These are phyloP conservation scores for Microchrysa polita DNA, from an alignment of 2,888 invertebrate genomes.

Conservation along the genomic window DNA sequence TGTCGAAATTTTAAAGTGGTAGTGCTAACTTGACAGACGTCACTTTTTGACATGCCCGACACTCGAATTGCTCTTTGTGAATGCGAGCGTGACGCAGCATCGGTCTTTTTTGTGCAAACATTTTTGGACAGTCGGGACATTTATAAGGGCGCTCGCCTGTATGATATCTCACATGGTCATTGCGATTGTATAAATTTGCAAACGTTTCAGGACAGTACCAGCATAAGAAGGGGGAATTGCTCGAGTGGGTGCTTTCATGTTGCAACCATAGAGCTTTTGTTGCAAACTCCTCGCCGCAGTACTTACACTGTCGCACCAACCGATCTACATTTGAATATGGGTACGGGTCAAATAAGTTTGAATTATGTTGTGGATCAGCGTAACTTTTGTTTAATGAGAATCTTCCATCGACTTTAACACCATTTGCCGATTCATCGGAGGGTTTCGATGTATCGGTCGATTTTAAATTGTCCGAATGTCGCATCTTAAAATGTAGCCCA, in stretches of 20 bases:
- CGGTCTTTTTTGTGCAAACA: conserved; percentile 45
- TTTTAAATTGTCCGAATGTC: not conserved
- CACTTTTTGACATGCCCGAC: conserved; percentile 47
- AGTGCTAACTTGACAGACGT: too few relatives aligned
- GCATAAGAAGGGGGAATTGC: conserved; percentile 48
- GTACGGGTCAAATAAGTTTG: conserved; percentile 27
- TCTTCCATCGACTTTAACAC: too few relatives aligned
- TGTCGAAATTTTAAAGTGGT: too few relatives aligned
- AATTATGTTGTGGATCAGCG: conserved; percentile 21
- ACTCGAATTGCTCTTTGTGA: conserved; percentile 48
- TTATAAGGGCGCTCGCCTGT: conserved; percentile 52
- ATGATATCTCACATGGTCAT: conserved; percentile 49
- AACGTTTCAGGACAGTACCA: conserved; percentile 49
- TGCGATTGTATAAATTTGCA: conserved; percentile 48
- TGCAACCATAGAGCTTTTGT: not conserved
- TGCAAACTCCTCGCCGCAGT: conserved; percentile 9
- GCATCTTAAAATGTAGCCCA: not conserved
- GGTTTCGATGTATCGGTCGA: not conserved
- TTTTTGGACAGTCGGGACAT: conserved; percentile 48
- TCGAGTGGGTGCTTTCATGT: conserved; percentile 33
- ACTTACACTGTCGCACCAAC: conserved; percentile 24
- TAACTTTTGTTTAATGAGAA: not conserved
- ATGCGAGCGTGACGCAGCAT: conserved; percentile 49
- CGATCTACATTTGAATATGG: conserved; percentile 17
- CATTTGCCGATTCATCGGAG: too few relatives aligned